Evolutionary conservation across 53 echinoderm and acorn worm species (phyloP), one percentile per base, ranked within the genome.

Genomic region (Mesocentrotus franciscanus): DNA sequence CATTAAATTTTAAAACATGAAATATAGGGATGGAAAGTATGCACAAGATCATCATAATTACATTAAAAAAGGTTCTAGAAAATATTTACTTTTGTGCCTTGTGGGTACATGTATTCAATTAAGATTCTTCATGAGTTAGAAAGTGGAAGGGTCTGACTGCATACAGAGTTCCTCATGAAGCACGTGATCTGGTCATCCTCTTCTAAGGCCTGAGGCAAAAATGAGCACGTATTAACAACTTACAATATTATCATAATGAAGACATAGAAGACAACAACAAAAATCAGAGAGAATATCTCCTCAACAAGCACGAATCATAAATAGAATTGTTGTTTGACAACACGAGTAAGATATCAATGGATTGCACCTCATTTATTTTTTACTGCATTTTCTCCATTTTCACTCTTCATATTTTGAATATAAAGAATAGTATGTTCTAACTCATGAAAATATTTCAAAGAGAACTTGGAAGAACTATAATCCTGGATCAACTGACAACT

Each of bases 321-420:
- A 93, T 93, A 93, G 58, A n/a, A 71, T 61, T 93, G 93, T 93
- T 93, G 93, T 93, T 76, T 75, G 93, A 93, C 93, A 93, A 93
- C 93, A 78, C 16, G 9, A 55, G 49, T 71, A 42, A 34, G 30
- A 93, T 61, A 93, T 33, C 76, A 93, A 24, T 76, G 78, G 71
- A 93, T 93, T 93, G 93, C 93, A 93, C 93, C 93, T 93, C 32
- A 10, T 70, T 70, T 68, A 70, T 60, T 55, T 61, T 49, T 71
- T 92, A 92, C 92, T 92, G 90, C 60, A 60, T 90, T 90, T 49
- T 90, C 61, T 90, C 49, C 49, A 39, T 59, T 59, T 61, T 61
- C n/a, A 59, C 90, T 84, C 84, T 84, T 84, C 55, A 84, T 49
- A 84, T 84, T 84, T 84, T 84, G 18, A 84, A 84, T 84, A 84